Conservation (phyloP, 2,888 invertebrate genomes). For the Mongoloraphidia duomilia region DNA sequence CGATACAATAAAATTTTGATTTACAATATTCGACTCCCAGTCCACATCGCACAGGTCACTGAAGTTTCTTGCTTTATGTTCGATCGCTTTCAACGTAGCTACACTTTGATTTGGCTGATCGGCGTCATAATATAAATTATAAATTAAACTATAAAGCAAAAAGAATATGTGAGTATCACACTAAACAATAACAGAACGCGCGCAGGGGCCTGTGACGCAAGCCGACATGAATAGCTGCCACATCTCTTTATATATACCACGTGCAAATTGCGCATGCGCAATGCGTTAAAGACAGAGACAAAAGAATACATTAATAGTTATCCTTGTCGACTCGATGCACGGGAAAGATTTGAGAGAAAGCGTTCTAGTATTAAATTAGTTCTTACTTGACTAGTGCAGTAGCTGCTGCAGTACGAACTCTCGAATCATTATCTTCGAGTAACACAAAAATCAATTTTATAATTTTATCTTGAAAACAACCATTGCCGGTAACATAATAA, state of each 20-base stretch:
- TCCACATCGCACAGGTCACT: slow-evolving; percentile 16
- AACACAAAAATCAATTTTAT: slow-evolving; percentile 47
- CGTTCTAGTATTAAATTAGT: background rate
- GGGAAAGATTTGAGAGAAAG: too few relatives aligned
- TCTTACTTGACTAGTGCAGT: slow-evolving; percentile 47
- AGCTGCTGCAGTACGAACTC: slow-evolving; percentile 60
- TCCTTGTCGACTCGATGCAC: too few relatives aligned
- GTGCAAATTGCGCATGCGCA: too few relatives aligned
- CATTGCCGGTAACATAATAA: slow-evolving; percentile 34
- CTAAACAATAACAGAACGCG: too few relatives aligned
- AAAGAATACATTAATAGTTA: too few relatives aligned
- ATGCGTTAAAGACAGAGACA: too few relatives aligned
- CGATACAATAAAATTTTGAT: slow-evolving; percentile 31
- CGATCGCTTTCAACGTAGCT: slow-evolving; percentile 35
- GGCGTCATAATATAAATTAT: slow-evolving; percentile 29
- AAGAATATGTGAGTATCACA: slow-evolving; percentile 2
- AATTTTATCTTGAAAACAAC: slow-evolving; percentile 42
- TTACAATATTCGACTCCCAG: slow-evolving; percentile 18
- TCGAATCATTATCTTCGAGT: slow-evolving; percentile 59
- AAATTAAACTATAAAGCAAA: slow-evolving; percentile 30
- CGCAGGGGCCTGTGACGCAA: too few relatives aligned
- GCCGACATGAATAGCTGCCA: too few relatives aligned
- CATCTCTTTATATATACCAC: too few relatives aligned
- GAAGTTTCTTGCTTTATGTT: slow-evolving; percentile 26
- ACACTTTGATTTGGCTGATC: slow-evolving; percentile 36